Base-by-base conservation (phyloP, 2,113 vertebrate genomes). In the Eulemur rufifrons region DNA sequence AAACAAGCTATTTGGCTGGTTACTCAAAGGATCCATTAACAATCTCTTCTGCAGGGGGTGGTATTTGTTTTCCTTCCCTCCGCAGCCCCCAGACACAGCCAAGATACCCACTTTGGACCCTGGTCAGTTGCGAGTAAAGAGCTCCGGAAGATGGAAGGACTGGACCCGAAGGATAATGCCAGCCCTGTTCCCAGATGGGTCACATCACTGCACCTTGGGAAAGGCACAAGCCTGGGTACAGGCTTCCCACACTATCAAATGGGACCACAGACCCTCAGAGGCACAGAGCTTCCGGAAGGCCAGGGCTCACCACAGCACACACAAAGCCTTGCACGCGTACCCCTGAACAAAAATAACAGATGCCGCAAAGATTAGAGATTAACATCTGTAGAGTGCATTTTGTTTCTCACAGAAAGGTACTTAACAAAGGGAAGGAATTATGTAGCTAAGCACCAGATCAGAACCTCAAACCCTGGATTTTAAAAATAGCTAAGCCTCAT, bases 401-500 rank as follows among this genome's bases (percentile, higher is more conserved):
- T 23, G 73, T 64, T 37, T 68, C 97, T 45, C 85, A 4, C 86
- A 93, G 54, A 90, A 56, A 95, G 74, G 89, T 63, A 71, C 97
- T 94, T 86, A 91, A 89, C 69, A 83, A 97, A 93, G 42, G 90
- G 64, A 74, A 97, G 87, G 97, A 90, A 95, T 97, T 95, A 94
- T 23, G 93, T 2, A 56, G 96, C 86, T 96, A 83, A 95, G 97
- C 77, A 39, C 93, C 88, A 84, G 95, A 94, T 96, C 83, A 77
- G 96, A 95, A 87, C 95, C 92, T 86, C 64, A 85, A 95, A 92
- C 89, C 56, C 96, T 76, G 93, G 93, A 32, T 81, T 96, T 97
- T 93, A 96, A 95, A 96, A 97, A 95, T 85, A 97, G 89, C 94
- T 85, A 89, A 95, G 96, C 95, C 82, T 89, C 91, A 95, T 96